Evolutionary conservation across 2,888 invertebrate species (phyloP).

Genomic region (Sesia bembeciformis): DNA sequence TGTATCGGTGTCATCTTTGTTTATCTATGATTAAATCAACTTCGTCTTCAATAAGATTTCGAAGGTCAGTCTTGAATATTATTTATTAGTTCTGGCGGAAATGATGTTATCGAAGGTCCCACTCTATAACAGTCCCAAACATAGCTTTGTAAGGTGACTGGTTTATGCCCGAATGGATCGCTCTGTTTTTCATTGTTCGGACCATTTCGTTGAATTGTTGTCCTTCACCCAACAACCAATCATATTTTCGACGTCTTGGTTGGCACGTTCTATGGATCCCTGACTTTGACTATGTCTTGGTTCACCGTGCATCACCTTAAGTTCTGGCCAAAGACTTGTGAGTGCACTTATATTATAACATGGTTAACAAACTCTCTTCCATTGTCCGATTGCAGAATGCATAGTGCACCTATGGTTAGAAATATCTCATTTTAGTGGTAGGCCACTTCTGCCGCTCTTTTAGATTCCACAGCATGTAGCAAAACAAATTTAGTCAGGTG

Average conservation of each 20-base stretch:
- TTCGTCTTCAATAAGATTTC: too few relatives aligned
- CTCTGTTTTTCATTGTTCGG: slow-evolving; percentile 41
- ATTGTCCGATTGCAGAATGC: slow-evolving; percentile 30
- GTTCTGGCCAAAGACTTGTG: slow-evolving; percentile 22
- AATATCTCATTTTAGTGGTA: slow-evolving; percentile 33
- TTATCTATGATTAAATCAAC: too few relatives aligned
- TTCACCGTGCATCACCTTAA: slow-evolving; percentile 38
- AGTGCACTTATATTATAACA: slow-evolving; percentile 12
- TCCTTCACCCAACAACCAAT: slow-evolving; percentile 30
- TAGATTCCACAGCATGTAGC: slow-evolving; percentile 27
- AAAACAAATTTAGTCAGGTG: slow-evolving; percentile 39
- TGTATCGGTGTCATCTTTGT: too few relatives aligned
- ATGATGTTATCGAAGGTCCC: too few relatives aligned
- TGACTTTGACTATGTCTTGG: slow-evolving; percentile 27
- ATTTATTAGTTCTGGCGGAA: too few relatives aligned
- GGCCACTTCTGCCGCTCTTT: slow-evolving; percentile 32
- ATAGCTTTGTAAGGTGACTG: slow-evolving; percentile 31
- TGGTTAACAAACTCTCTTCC: slow-evolving; percentile 26
- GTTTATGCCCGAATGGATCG: slow-evolving; percentile 30
- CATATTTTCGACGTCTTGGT: slow-evolving; percentile 33
- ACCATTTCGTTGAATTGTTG: slow-evolving; percentile 33
- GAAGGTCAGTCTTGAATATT: too few relatives aligned
- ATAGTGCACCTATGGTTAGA: slow-evolving; percentile 31
- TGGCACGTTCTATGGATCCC: slow-evolving; percentile 29
- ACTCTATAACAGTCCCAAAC: slow-evolving; percentile 16